Percentiles rank a stretch among this genome's conserved stretches.
phyloP scores from a whole-genome alignment of 2,113 vertebrate genomes.

The Nettapus auritus region DNA sequence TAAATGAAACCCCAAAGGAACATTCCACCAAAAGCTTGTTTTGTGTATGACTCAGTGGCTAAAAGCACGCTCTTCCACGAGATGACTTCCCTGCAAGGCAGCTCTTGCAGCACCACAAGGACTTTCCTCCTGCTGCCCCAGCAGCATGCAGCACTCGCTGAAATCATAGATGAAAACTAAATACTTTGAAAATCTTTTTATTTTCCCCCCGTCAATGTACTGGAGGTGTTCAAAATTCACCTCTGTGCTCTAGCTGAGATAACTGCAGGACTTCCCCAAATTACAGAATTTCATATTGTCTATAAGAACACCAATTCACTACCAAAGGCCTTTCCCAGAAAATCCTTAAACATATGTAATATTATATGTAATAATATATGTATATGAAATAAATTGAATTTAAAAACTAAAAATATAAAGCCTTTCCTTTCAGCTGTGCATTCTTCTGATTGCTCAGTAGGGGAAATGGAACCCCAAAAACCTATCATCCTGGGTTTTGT shows the following conservation, averaged over 20 bases:
- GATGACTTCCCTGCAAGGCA: background rate
- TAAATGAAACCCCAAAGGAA: background rate
- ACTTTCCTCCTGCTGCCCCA: background rate
- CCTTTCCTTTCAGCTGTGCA: background rate
- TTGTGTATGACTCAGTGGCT: background rate
- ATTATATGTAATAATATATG: too few relatives aligned
- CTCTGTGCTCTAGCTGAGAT: background rate
- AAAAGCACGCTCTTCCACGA: accelerated
- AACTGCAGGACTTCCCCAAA: background rate
- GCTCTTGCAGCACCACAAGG: background rate
- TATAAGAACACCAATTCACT: background rate
- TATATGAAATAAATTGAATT: background rate
- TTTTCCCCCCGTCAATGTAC: background rate
- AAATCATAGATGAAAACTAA: background rate
- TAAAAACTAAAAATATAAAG: background rate
- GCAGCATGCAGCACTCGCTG: too few relatives aligned
- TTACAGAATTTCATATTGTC: background rate
- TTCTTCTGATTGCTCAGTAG: background rate
- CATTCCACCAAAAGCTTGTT: background rate
- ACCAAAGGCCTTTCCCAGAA: background rate
- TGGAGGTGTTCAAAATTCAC: background rate
- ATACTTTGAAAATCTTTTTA: background rate
- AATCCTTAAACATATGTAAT: accelerated
- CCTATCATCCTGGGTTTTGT: background rate
- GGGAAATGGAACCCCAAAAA: background rate